phyloP scores from a whole-genome alignment of 2,113 vertebrate genomes.

The Microcebus ravelobensis region DNA sequence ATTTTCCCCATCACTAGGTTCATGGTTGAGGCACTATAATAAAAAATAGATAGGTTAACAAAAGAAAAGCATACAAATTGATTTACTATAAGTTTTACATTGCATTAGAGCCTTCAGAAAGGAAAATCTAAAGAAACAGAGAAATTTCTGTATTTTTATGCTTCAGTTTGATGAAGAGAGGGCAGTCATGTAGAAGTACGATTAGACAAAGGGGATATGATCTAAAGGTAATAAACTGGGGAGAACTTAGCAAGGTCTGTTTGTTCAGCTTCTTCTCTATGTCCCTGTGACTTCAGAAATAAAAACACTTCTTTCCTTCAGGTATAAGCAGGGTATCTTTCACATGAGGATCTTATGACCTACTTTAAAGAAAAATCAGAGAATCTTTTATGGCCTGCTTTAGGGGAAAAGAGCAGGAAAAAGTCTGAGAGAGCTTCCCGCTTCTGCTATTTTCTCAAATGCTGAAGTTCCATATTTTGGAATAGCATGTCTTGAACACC shows the following conservation, averaged over 20 bases:
- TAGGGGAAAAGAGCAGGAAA: background rate
- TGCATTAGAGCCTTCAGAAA: background rate
- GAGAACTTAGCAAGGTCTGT: background rate
- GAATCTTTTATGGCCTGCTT: background rate
- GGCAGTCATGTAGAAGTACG: background rate
- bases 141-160: background rate
- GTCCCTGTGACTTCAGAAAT: background rate
- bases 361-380: background rate
- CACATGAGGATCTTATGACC: background rate
- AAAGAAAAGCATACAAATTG: background rate
- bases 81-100: background rate
- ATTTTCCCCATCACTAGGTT: background rate
- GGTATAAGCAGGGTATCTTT: background rate
- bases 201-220: background rate
- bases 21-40: background rate
- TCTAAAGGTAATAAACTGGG: background rate
- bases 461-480: background rate
- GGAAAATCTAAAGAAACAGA: background rate
- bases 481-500: background rate
- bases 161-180: background rate
- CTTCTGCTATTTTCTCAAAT: background rate
- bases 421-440: background rate
- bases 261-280: background rate
- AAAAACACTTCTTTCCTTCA: background rate
- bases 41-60: background rate